Base-by-base conservation (phyloP, 2,113 vertebrate genomes). In the Xerus inauris region DNA sequence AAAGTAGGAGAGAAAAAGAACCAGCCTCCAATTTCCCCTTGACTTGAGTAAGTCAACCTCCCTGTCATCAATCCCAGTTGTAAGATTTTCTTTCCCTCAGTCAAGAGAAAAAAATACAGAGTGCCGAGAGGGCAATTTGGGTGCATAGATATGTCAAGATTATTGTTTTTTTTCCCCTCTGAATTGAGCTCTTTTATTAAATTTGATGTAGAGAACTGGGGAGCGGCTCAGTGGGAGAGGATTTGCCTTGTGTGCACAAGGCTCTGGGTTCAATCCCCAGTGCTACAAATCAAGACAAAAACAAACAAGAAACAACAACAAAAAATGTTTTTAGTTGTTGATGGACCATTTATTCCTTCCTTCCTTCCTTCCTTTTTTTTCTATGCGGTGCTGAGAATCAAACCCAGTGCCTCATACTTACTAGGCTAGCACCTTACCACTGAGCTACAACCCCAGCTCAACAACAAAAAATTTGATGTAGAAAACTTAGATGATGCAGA, bases 401-500 rank as follows among this genome's bases (percentile, higher is more conserved):
- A 22, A 57, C 19, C 54, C 54, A 57, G 54, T 57, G 54, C 20
- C 54, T 57, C 54, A 57, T 7, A 57, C 20, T 22, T 57, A 7
- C 54, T 57, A 57, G 54, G 54, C 54, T 22, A 57, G 54, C 7
- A 8, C 20, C 24, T 20, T 57, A 57, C 54, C 54, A 57, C 54
- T 57, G 54, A 24, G 20, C 20, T 57, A 22, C 54, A 57, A 57
- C 54, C 20, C 20, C 54, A 57, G 20, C 54, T 2, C 54, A 57
- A 57, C 54, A 57, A 57, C 6, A 6, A 57, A 62, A 85, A 93
- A 51, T 86, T 88, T 69, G 35, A 65, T 42, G 6, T 45, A 69
- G 85, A 67, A 97, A 88, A 90, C 72, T 51, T 64, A 71, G 81
- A 49, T 94, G 45, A 80, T 9, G 72, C 12, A 62, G 59, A 92